A percentile compares a stretch with the other conserved stretches of the same genome.
phyloP scores from a whole-genome alignment of 2,113 vertebrate species.

The Tiliqua scincoides region DNA sequence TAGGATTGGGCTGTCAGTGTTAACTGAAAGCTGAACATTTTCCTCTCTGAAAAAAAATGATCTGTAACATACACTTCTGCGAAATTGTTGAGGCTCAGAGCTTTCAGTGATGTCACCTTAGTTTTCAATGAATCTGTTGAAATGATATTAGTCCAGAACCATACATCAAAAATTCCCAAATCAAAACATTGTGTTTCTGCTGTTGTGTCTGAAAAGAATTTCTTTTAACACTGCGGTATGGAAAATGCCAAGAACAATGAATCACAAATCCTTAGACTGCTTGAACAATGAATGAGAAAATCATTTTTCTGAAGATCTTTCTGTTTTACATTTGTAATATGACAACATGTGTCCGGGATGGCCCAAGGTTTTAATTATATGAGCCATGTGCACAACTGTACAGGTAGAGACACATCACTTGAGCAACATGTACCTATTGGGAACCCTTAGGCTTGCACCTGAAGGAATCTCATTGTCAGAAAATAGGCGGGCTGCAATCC shows the following conservation, averaged over 20 bases:
- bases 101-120: background rate
- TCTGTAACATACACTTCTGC: background rate
- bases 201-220: slow-evolving; percentile 16
- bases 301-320: slow-evolving; percentile 1
- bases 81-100: background rate
- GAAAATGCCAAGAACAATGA: slow-evolving; percentile 15
- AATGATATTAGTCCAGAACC: background rate
- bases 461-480: too few relatives aligned
- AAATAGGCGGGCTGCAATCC: too few relatives aligned
- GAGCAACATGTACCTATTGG: too few relatives aligned
- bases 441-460: too few relatives aligned
- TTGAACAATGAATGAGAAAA: slow-evolving; percentile 5
- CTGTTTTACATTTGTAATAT: slow-evolving; percentile 5
- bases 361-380: too few relatives aligned
- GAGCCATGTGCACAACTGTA: too few relatives aligned
- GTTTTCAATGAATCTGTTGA: background rate
- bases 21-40: background rate
- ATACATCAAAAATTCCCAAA: background rate
- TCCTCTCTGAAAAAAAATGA: background rate
- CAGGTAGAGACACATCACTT: too few relatives aligned
- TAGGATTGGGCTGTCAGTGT: too few relatives aligned
- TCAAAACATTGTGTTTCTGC: background rate
- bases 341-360: background rate
- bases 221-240: background rate
- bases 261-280: background rate